Evolutionary conservation across 2,113 vertebrate species (phyloP).

Genomic region (Ptilonorhynchus violaceus): DNA sequence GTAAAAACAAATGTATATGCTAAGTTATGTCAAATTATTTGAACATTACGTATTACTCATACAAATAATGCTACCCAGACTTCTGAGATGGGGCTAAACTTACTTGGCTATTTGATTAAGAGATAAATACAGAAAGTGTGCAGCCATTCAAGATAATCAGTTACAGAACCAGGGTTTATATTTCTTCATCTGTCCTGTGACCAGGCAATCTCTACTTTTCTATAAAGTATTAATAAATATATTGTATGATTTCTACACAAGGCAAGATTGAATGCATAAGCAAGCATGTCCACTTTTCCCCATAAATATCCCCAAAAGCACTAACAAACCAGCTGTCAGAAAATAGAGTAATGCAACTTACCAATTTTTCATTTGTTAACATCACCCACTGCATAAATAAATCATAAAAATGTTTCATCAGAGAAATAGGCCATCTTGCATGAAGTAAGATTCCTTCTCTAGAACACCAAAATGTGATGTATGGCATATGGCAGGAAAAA

Average conservation of each 20-base stretch:
- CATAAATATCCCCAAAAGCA: not conserved
- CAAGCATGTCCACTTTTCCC: not conserved
- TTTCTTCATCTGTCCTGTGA: not conserved
- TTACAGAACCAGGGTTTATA: not conserved
- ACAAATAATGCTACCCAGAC: not conserved
- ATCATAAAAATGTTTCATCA: not conserved
- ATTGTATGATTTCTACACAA: not conserved
- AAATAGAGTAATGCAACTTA: not conserved
- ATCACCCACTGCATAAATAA: not conserved
- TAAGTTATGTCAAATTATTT: not conserved
- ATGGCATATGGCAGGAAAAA: not conserved
- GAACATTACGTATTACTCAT: not conserved
- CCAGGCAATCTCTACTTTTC: not conserved
- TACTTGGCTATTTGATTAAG: not conserved
- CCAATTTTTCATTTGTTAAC: not conserved
- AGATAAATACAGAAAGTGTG: not conserved
- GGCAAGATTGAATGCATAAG: not conserved
- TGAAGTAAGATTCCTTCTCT: not conserved
- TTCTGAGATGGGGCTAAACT: not conserved
- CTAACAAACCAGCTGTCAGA: not conserved
- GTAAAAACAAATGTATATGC: not conserved
- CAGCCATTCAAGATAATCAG: not conserved
- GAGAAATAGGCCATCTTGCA: not conserved
- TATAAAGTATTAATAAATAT: not conserved
- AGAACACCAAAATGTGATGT: not conserved